Evolutionary conservation across 2,797 vertebrate genomes (phyloP).

Genomic region (Otolemur crassicaudatus): DNA sequence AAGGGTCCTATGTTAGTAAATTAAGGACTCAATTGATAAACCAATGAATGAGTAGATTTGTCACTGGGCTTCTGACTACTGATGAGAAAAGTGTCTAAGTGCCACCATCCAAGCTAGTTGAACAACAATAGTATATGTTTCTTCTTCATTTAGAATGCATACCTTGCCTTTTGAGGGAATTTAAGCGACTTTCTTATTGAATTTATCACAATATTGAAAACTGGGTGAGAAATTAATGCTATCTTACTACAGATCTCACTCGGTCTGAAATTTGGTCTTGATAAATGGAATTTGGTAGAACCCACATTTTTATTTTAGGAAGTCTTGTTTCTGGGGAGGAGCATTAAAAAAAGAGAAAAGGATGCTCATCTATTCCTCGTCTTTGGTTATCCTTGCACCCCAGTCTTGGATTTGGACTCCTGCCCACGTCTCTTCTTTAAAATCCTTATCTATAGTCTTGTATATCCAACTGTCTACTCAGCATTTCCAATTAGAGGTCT

Average conservation of each 20-base stretch:
- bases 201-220: slow-evolving; percentile 4
- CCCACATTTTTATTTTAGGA: neutral
- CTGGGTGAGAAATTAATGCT: neutral
- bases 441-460: neutral
- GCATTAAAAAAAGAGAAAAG: neutral
- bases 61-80: neutral
- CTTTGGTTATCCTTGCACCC: neutral
- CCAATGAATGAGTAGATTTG: neutral
- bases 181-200: neutral
- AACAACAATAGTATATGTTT: neutral
- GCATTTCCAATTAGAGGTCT: neutral
- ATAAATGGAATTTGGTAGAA: neutral
- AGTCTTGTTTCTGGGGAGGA: neutral
- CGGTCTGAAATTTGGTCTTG: neutral
- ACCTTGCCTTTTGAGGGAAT: neutral
- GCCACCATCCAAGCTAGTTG: neutral
- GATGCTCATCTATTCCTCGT: neutral
- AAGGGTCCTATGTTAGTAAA: neutral
- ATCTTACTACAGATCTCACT: neutral
- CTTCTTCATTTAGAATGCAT: slow-evolving; percentile 1
- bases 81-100: neutral
- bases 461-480: neutral
- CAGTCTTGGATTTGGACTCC: neutral
- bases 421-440: neutral
- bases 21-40: neutral